Base-by-base conservation (phyloP, 2,113 vertebrate species). In the Hemiprocne comata region DNA sequence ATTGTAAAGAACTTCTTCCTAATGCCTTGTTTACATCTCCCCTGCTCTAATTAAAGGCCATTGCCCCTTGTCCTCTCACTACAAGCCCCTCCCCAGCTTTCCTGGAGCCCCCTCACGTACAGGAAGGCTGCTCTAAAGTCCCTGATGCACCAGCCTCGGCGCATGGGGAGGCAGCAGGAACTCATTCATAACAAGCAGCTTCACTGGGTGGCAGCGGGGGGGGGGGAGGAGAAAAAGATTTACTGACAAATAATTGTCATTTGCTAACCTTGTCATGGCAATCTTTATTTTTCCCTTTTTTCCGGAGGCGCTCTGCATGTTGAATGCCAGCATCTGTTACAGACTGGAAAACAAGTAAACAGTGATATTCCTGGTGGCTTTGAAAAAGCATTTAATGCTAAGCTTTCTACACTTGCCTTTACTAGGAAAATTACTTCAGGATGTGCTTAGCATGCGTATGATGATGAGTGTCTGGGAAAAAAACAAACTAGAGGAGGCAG, bases 291-390 rank as follows among this genome's bases (percentile, higher is more conserved):
- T 18, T 6, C 2, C 21, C 11, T 62, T 82, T 86, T 89, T 95
- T 93, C 95, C 42, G 3, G 69, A 95, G 95, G 94, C 94, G 40
- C 51, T 95, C 77, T 46, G 40, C 65, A 76, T 93, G 93, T 61
- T 95, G 93, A 97, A 97, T 96, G 96, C 92, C 95, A 97, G 95
- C 96, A 97, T 93, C 95, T 97, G 96, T 95, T 96, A 89, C 54
- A 23, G 90, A 26, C 73, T 5, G 0, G 93, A 69, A 95, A 95
- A 89, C 94, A 96, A 96, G 95, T 93, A 96, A 97, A 96, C 95
- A 94, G 76, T 85, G 88, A 95, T 96, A 96, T 90, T 97, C 93
- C 94, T 97, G 92, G 95, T 96, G 95, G 95, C 96, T 96, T 96
- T 97, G 92, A 93, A 95, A 93, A 54, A 96, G 58, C 95, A 89